Evolutionary conservation across 1,140 invertebrate species (phyloP), one percentile per base, ranked within the genome.

Genomic region (Sitophilus oryzae): DNA sequence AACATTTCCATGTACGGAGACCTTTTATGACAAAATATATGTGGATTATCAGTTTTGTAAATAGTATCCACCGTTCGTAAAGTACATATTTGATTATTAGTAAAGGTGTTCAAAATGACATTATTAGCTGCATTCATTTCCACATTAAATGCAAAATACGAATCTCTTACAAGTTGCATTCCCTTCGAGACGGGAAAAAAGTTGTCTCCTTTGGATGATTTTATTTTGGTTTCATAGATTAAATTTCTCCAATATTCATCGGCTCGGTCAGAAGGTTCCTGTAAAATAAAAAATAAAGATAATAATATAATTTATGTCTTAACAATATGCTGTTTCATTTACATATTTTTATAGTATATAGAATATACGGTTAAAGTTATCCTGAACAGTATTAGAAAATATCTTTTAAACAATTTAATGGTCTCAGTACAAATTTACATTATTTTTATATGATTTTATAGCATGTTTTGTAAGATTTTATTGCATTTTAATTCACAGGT

Each of bases 81-180:
- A 5, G 25, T 6, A 62, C 82, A 84, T 65, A 83, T 83, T 60
- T 83, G 79, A 3, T 76, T 74, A 64, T 83, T 81, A 4, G 72
- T 65, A 59, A 79, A 84, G 46, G 74, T 80, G 62, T 82, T 77
- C 35, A 75, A 73, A 3, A 83, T 74, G 15, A 82, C 66, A 58
- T 80, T 76, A 61, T 82, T 82, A 0, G 76, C 74, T 0, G 76
- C 67, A 1, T 77, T 75, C 0, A 66, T 63, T 61, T 81, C 80
- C 60, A 76, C 76, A 56, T 82, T 78, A 50, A 83, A 82, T 2
- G 80, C 82, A 44, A 82, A 82, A 10, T 80, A 64, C 52, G 79
- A 79, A 53, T 76, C 71, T 62, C 70, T 69, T 14, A 83, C 68
- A 53, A 67, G 67, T 36, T 71, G 61, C 1, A 83, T 73, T 0